phyloP scores from a whole-genome alignment of 1,140 invertebrate species.

The Acyrthosiphon pisum region DNA sequence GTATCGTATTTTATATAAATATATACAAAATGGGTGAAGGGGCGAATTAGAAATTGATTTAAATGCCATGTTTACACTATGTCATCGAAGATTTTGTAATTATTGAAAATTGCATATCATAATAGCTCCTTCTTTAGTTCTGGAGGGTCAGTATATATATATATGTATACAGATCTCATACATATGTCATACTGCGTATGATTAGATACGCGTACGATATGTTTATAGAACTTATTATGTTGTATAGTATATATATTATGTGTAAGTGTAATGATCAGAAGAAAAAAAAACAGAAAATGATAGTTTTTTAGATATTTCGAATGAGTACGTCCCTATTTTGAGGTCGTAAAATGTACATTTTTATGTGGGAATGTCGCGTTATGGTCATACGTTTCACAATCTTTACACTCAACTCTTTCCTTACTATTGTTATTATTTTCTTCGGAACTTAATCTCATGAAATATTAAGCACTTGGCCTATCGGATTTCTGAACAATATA shows the following conservation, averaged over 20 bases:
- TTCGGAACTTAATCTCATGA: not conserved
- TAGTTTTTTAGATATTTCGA: not conserved
- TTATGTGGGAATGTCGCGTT: not conserved
- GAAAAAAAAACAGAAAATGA: not conserved
- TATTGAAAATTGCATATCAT: not conserved
- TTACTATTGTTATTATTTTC: not conserved
- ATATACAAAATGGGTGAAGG: not conserved
- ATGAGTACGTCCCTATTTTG: not conserved
- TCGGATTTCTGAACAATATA: constrained; percentile 11
- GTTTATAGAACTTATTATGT: not conserved
- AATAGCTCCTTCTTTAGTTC: not conserved
- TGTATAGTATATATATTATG: not conserved
- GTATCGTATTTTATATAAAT: not conserved
- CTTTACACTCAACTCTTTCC: not conserved
- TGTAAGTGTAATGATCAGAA: not conserved
- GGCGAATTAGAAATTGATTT: not conserved
- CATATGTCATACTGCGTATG: not conserved
- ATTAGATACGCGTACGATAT: not conserved
- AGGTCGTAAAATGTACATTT: not conserved
- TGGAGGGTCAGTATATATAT: not conserved
- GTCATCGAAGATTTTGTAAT: not conserved
- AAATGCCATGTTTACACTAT: not conserved
- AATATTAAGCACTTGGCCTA: not conserved
- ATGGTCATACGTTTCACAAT: not conserved
- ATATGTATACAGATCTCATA: not conserved